Evolutionary conservation across 2,888 invertebrate species (phyloP), one percentile per base, ranked within the genome.

Genomic region (Pyrochroa serraticornis): DNA sequence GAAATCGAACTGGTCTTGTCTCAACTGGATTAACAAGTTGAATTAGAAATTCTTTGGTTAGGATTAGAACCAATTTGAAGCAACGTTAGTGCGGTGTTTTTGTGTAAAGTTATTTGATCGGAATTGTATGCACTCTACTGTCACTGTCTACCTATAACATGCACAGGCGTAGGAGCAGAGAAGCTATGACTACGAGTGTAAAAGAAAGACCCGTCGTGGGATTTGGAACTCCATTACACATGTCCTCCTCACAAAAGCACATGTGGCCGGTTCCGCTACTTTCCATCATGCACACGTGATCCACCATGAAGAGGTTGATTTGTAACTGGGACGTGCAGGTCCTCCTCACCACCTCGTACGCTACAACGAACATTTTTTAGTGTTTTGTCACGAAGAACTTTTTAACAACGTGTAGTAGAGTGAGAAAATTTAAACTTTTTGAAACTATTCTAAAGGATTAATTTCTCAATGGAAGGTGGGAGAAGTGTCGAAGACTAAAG

Each of bases 221-320:
- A 6, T 41, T 49, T 62, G 74, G 63, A 64, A 80, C 83, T 72
- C 80, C 80, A 82, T 95, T 95, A 86, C 95, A 95, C 90, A 92
- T 92, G 84, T 95, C 94, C 85, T 94, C 94, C 86, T 95, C 95
- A 85, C 95, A 95, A 88, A 95, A 95, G 86, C 95, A 95, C 95
- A 95, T 95, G 88, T 94, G 94, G 83, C 95, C 95, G 80, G 90
- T 93, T 84, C 95, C 94, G 86, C 93, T 93, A 88, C 95, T 93
- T 90, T 95, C 95, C 90, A 93, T 92, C 95, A 95, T 95, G 89
- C 95, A 95, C 84, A 95, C 95, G 85, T 95, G 95, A 83, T 95
- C 95, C 81, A 95, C 95, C 94, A 95, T 95, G 85, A 95, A 95
- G 76, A 95, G 85, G 82, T 95, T 95, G 83, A 95, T 95, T 82